A percentile compares a stretch with the other conserved stretches of the same genome.
These are phyloP conservation scores for Nasonia longicornis DNA, from an alignment of 1,140 invertebrate species.

Conservation along the genomic window DNA sequence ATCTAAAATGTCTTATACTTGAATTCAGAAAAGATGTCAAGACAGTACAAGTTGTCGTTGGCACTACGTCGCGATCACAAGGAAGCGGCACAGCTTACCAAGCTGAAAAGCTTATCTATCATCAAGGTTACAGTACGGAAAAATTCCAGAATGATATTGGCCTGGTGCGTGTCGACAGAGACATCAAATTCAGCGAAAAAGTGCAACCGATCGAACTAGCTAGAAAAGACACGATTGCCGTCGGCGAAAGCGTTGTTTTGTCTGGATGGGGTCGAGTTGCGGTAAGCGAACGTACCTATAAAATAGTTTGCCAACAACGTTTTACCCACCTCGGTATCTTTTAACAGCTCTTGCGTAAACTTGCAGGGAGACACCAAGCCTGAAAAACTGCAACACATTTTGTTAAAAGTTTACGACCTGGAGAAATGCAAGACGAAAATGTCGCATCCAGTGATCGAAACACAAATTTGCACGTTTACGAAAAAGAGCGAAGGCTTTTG, in stretches of 20 bases:
- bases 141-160: not conserved
- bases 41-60: too few relatives aligned
- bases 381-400: not conserved
- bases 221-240: not conserved
- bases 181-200: not conserved
- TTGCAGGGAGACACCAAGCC: not conserved
- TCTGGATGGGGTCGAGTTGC: not conserved
- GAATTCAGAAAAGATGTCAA: too few relatives aligned
- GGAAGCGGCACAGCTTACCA: not conserved
- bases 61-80: too few relatives aligned
- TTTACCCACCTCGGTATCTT: not conserved
- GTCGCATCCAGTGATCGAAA: not conserved
- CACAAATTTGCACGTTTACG: not conserved
- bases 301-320: not conserved
- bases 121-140: not conserved
- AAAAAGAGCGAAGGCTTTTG: slow-evolving; percentile 70
- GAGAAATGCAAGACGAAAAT: not conserved
- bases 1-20: too few relatives aligned
- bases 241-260: not conserved
- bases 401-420: not conserved
- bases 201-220: not conserved
- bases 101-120: not conserved
- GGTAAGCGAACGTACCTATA: not conserved
- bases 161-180: not conserved
- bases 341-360: not conserved